Conservation (phyloP, 2,888 invertebrate genomes). For the Tigriopus californicus region DNA sequence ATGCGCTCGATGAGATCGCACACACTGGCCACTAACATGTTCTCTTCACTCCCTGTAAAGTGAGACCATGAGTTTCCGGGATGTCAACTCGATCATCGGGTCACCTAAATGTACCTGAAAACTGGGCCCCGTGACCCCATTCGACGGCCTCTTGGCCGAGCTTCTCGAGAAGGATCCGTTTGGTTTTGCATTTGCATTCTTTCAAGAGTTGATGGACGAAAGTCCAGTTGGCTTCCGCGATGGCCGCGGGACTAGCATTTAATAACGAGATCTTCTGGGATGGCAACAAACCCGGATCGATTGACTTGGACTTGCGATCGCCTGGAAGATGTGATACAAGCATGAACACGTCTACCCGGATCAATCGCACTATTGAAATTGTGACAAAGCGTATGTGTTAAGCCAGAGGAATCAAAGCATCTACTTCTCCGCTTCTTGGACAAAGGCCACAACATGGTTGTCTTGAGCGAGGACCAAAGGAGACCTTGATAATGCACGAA, state of each 20-base stretch:
- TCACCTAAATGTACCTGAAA: neutral
- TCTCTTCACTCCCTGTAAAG: conserved; percentile 74
- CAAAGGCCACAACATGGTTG: no score
- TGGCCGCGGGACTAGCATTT: conserved; percentile 52
- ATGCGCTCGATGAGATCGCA: conserved; percentile 92
- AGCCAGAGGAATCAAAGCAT: no score
- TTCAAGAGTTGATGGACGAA: conserved; percentile 93
- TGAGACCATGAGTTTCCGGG: no score
- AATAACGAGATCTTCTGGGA: conserved; percentile 4
- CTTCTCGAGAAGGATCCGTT: conserved; percentile 95
- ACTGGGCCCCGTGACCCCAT: conserved; percentile 57
- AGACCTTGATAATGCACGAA: no score
- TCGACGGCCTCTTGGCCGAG: conserved; percentile 94
- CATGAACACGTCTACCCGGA: no score
- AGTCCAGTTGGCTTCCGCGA: conserved; percentile 91
- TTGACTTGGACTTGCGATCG: neutral
- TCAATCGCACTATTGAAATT: no score
- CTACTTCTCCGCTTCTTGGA: no score
- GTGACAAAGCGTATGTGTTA: no score
- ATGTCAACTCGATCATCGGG: no score
- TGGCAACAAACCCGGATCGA: neutral
- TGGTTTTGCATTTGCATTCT: conserved; percentile 87
- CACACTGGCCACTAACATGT: conserved; percentile 88
- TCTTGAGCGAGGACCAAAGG: no score
- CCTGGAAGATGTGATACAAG: neutral